Conservation (phyloP, 2,888 invertebrate species). For the Tetragonula carbonaria region DNA sequence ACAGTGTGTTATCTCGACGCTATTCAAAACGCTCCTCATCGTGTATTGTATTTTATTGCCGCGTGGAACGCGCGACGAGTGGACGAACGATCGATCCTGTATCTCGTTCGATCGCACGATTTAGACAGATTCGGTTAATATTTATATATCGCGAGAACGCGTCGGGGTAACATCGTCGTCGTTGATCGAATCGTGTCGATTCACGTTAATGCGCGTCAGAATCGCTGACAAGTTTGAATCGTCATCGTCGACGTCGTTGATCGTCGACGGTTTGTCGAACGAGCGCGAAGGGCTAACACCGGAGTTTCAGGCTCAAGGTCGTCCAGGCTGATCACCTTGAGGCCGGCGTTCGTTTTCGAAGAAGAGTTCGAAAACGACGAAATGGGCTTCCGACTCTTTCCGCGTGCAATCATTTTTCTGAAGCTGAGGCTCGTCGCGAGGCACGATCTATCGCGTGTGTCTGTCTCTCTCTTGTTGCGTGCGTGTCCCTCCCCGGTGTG, state of each 20-base stretch:
- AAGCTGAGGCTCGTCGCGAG: not conserved
- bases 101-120: slow-evolving; percentile 9
- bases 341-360: slow-evolving; percentile 33
- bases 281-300: slow-evolving; percentile 42
- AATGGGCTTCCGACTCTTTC: slow-evolving; percentile 45
- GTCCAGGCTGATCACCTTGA: slow-evolving; percentile 25
- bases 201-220: not conserved
- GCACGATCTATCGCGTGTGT: slow-evolving; percentile 5
- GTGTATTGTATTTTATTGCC: slow-evolving; percentile 41
- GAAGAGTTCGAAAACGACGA: slow-evolving; percentile 30
- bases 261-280: slow-evolving; percentile 16
- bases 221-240: not conserved
- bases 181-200: not conserved
- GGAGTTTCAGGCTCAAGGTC: slow-evolving; percentile 27
- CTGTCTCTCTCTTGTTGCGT: slow-evolving; percentile 8
- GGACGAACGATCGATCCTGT: slow-evolving; percentile 12
- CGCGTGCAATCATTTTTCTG: slow-evolving; percentile 35
- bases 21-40: not conserved
- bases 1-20: slow-evolving; percentile 22
- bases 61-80: not conserved
- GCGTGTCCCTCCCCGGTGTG: slow-evolving; percentile 32
- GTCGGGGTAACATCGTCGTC: slow-evolving; percentile 20
- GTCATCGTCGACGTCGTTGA: not conserved
- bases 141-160: slow-evolving; percentile 41
- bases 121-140: slow-evolving; percentile 23